A percentile compares a stretch with the other conserved stretches of the same genome.
Conservation (phyloP, 2,113 vertebrate genomes). For the Gallinago media region DNA sequence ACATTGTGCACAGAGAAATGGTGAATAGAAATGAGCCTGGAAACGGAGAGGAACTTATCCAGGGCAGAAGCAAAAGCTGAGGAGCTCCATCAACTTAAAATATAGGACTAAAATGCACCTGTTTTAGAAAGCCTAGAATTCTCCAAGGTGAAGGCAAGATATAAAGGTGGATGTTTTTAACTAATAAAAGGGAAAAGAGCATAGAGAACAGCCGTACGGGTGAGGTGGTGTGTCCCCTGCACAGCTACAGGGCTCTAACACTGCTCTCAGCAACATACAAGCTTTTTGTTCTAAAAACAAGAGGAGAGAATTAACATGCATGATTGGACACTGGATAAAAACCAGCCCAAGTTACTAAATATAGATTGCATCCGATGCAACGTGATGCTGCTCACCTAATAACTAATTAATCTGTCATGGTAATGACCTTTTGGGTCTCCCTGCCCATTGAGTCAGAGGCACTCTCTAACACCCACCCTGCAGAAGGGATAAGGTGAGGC, state of each 20-base stretch:
- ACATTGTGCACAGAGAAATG: not conserved
- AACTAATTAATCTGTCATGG: not conserved
- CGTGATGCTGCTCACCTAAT: not conserved
- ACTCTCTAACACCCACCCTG: not conserved
- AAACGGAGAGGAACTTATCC: accelerated
- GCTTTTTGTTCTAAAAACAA: not conserved
- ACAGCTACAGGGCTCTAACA: not conserved
- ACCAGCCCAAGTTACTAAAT: not conserved
- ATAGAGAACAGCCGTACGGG: accelerated
- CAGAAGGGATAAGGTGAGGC: not conserved
- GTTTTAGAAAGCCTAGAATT: not conserved
- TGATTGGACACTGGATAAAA: not conserved
- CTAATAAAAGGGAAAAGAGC: not conserved
- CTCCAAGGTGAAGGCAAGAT: not conserved
- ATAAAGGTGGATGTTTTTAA: not conserved
- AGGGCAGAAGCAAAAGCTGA: not conserved
- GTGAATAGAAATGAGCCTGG: not conserved
- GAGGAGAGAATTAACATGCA: not conserved
- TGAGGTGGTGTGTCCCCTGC: not conserved
- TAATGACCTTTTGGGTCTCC: not conserved
- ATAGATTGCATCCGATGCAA: not conserved
- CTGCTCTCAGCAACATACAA: not conserved
- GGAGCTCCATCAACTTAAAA: not conserved
- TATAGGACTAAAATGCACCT: not conserved
- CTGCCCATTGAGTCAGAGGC: not conserved